Evolutionary conservation across 2,888 invertebrate genomes (phyloP).

Genomic region (Cephalotes varians): DNA sequence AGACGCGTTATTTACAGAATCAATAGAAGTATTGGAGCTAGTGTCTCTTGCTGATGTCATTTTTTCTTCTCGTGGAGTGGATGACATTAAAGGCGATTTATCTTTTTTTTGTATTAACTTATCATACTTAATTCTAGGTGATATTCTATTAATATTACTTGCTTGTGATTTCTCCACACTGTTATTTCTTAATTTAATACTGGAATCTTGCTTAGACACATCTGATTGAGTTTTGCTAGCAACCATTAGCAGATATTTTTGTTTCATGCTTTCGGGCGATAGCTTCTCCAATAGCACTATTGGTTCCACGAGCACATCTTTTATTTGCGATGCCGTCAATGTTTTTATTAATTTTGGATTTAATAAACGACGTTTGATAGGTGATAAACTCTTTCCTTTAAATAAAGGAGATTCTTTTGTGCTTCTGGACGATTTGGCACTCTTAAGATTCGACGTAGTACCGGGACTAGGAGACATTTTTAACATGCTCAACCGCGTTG

Average conservation of each 20-base stretch:
- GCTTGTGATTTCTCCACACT: neutral
- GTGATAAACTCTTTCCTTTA: neutral
- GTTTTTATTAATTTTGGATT: neutral
- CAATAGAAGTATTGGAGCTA: neutral
- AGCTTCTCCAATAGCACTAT: constrained; percentile 20
- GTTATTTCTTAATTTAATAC: neutral
- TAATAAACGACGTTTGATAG: neutral
- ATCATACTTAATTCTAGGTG: constrained; percentile 16
- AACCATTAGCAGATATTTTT: neutral
- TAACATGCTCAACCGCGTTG: neutral
- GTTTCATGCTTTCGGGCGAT: neutral
- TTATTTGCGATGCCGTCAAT: neutral
- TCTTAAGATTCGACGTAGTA: neutral
- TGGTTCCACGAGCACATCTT: neutral
- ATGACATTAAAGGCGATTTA: constrained; percentile 32
- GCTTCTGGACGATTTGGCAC: neutral
- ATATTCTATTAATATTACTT: neutral
- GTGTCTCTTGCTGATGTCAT: constrained; percentile 4
- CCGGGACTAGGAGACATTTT: neutral
- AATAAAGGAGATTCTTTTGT: neutral
- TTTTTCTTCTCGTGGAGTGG: constrained; percentile 38
- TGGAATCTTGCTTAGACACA: neutral
- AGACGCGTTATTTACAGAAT: neutral
- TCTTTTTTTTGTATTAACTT: neutral
- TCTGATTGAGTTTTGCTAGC: neutral